These are phyloP conservation scores for Drosophila sp. DNA, from an alignment of 1,140 invertebrate species.

Conservation along the genomic window DNA sequence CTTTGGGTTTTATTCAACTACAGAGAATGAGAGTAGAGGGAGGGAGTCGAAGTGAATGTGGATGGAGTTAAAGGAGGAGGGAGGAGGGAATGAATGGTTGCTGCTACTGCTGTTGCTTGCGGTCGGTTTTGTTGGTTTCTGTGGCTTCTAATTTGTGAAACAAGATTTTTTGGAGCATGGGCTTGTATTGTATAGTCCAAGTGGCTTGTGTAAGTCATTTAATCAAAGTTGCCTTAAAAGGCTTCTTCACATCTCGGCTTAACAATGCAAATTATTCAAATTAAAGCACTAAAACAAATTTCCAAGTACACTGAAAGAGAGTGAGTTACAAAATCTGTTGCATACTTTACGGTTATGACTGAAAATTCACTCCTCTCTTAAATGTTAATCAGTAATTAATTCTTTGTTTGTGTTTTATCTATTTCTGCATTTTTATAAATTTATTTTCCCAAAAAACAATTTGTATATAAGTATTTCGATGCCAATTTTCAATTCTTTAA, in stretches of 20 bases:
- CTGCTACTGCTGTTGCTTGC: constrained; percentile 40
- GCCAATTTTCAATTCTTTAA: neutral
- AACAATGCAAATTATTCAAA: constrained; percentile 7
- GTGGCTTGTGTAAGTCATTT: constrained; percentile 56
- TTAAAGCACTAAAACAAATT: neutral
- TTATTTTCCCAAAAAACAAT: constrained; percentile 2
- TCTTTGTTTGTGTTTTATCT: neutral
- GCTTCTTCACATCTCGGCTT: neutral
- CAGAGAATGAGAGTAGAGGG: constrained; percentile 11
- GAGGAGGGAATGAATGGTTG: constrained; percentile 4
- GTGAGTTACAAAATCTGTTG: neutral
- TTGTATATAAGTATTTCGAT: neutral
- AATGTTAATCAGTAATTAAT: neutral
- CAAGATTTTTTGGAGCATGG: constrained; percentile 51
- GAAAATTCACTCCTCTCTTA: neutral
- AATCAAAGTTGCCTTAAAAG: constrained; percentile 41
- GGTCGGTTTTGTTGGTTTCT: constrained; percentile 47
- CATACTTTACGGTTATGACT: neutral
- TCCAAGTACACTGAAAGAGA: too few relatives aligned
- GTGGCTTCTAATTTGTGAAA: constrained; percentile 69
- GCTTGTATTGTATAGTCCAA: constrained; percentile 9
- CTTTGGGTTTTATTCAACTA: constrained; percentile 39
- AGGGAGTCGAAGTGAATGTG: neutral
- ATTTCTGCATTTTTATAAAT: constrained; percentile 5
- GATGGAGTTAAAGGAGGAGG: neutral